Base-by-base conservation (phyloP, 2,888 invertebrate genomes). In the Orthosia gracilis region DNA sequence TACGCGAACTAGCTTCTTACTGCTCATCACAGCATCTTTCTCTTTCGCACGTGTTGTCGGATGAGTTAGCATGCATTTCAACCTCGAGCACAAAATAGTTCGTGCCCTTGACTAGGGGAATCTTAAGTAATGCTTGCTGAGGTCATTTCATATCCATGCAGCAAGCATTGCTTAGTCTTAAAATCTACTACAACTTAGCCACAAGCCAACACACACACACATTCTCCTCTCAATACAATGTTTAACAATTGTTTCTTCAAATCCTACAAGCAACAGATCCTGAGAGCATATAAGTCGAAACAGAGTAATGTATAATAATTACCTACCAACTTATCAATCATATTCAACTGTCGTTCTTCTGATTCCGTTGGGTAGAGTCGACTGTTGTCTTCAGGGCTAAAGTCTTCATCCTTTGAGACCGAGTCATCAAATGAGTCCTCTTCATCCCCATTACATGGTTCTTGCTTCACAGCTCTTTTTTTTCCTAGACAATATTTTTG, bases 241-340 rank as follows among this genome's bases (percentile, higher is more conserved):
- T 31, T 31, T 31, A 31, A 40, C 9, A 9, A 40, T 9, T 40
- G 1, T 40, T 52, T 52, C n/a, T 54, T 21, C 21, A 21, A 52
- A 4, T 4, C 52, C 5, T 13, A 54, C 54, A 54, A 40, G 2
- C 18, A 52, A 18, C 3, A 31, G 3, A 17, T 26, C 18, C 13
- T n/a, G n/a, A 61, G 7, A 62, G 7, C 15, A 17, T 61, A n/a
- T 17, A 12, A 1, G 4, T n/a, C 0, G 2, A n/a, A 58, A 18
- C 18, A n/a, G 18, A 18, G 12, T 31, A 31, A 59, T n/a, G 2
- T 31, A 11, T 23, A 54, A 23, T 15, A 64, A 88, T 86, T 68
- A 88, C 87, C 76, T 78, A 95, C 95, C 92, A 95, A 87, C 87
- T 94, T 94, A 73, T 95, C 94, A 89, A 95, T 93, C 77, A 94